Evolutionary conservation across 2,888 invertebrate genomes (phyloP), one percentile per base, ranked within the genome.

Genomic region (Brachyptera risi): DNA sequence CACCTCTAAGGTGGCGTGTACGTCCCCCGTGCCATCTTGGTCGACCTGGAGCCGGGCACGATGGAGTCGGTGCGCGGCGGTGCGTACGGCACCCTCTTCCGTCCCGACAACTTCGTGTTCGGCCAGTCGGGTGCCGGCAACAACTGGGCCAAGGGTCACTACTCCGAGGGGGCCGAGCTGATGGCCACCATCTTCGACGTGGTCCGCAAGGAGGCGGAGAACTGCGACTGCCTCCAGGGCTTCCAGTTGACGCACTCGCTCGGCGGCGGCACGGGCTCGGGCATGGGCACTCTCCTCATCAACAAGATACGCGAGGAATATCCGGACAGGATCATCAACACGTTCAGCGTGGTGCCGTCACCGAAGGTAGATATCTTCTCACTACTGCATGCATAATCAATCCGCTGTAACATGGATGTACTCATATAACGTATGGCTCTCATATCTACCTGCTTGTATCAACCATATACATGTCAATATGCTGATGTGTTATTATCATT

Each of bases 61-160:
- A 94, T 93, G 93, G 93, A 93, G 79, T 87, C 91, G 56, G 92
- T 93, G 56, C 84, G 92, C 67, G 90, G 91, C 63, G 91, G 93
- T 56, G 82, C 79, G 58, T 92, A 88, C 77, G 93, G 93, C n/a
- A 86, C 88, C 72, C 83, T 94, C 64, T 93, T 93, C 82, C 83
- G 92, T 58, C 93, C 93, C 7, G 92, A 93, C 75, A 94, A 92
- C 77, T 93, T 91, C 73, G 90, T 93, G 2, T 92, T 90, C 69
- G 89, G 86, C 3, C 78, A 79, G 71, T 80, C 80, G 15, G 85
- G 85, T 24, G 85, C 85, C 24, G 80, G 92, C 56, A 93, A 93
- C 78, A 93, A 93, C 76, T 93, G 92, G 93, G 92, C 92, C 42
- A 81, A 82, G 68, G 81, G 54, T 11, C 54, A 85, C 68, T 84